Evolutionary conservation across 2,797 vertebrate genomes (phyloP), one percentile per base, ranked within the genome.

Genomic region (Heliangelus exortis): DNA sequence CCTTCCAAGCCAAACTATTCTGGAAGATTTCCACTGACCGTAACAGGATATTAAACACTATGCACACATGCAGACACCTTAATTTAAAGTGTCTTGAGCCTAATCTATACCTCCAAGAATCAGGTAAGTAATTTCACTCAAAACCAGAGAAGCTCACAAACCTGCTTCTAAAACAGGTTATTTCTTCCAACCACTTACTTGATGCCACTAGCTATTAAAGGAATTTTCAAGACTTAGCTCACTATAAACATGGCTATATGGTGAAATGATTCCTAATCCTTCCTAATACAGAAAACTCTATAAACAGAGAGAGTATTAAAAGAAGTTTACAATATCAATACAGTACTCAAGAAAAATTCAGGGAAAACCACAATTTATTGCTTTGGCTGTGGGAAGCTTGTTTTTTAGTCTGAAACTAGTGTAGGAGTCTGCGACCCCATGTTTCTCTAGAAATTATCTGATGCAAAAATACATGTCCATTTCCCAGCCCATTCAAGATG

Each of bases 201-300:
- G 45, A 85, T 36, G 34, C 19, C 45, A 47, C 22, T 29, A 91
- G 5, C 50, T 88, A 72, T 29, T 75, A 84, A 81, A 90, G 62
- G 54, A 93, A 78, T 55, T 67, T 79, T 84, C 53, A 80, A 87
- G 45, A 80, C 28, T 39, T 33, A 72, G 20, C 10, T 80, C 48
- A 90, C 55, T 12, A 55, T 31, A 76, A 80, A 84, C 23, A 29
- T n/a, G 67, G 41, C n/a, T 74, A 87, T 63, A 50, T 36, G 76
- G 80, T 93, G 51, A 92, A 55, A 81, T 84, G 62, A 94, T 90
- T 84, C 51, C 69, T 19, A 84, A 72, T 9, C 28, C 23, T 81
- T 90, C 81, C 48, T 69, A 91, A 91, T 58, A 93, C 51, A 73
- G 66, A 74, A 91, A 92, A 58, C 51, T 45, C 61, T 73, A 58